A percentile compares a stretch with the other conserved stretches of the same genome.
Evolutionary conservation across 1,140 invertebrate genomes (phyloP).

Genomic region (Euborellia annulipes): DNA sequence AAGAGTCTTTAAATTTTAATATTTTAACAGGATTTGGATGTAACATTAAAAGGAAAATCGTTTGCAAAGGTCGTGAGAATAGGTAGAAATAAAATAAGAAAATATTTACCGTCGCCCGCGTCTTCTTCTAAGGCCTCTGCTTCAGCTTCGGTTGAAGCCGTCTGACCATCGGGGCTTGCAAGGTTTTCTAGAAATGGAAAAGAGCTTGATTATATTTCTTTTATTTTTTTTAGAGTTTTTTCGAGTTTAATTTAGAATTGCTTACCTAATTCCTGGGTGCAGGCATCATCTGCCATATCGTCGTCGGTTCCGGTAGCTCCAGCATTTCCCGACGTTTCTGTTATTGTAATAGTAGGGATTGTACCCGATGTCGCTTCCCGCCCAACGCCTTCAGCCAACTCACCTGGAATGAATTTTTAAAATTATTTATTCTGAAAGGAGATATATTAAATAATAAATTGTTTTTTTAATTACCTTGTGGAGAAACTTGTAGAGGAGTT

Average conservation of each 20-base stretch:
- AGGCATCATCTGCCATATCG: background rate
- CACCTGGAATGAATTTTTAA: background rate
- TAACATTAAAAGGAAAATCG: background rate
- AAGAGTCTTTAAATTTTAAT: too few species aligned
- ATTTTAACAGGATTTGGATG: too few species aligned
- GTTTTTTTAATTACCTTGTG: slow-evolving; percentile 26
- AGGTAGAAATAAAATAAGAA: background rate
- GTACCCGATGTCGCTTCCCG: background rate
- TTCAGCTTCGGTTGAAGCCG: too few species aligned
- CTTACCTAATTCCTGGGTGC: background rate
- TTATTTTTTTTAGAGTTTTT: too few species aligned
- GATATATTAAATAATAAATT: background rate
- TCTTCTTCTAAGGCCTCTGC: slow-evolving; percentile 3
- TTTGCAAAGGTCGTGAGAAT: background rate
- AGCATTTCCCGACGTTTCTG: background rate
- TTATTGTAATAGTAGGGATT: background rate
- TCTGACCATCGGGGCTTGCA: too few species aligned
- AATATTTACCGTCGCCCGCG: slow-evolving; percentile 1
- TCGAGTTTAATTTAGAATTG: too few species aligned
- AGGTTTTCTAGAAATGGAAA: too few species aligned
- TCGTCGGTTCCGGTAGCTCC: background rate
- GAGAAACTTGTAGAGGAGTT: slow-evolving; percentile 55
- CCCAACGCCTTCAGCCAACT: background rate
- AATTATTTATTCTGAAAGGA: background rate
- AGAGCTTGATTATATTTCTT: too few species aligned